These are phyloP conservation scores for Anolis sagrei DNA, from an alignment of 2,113 vertebrate genomes.

Conservation along the genomic window DNA sequence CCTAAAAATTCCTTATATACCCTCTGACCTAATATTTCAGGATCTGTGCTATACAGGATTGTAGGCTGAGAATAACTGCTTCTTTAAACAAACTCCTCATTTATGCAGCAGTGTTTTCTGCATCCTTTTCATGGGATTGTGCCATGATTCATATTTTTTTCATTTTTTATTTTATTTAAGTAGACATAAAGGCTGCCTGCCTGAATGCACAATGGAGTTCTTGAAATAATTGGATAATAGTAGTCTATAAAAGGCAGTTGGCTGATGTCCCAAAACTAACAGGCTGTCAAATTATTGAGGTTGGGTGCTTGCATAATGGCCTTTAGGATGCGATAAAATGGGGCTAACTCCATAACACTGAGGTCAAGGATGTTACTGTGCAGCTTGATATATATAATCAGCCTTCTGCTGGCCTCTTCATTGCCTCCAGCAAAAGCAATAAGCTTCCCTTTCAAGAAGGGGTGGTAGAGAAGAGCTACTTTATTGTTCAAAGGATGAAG, in stretches of 20 bases:
- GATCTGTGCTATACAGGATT: background rate
- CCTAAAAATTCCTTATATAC: background rate
- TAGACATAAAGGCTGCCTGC: background rate
- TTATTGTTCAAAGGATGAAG: background rate
- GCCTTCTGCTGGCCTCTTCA: background rate
- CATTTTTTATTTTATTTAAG: too few species aligned
- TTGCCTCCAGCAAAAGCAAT: background rate
- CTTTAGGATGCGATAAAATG: slow-evolving; percentile 1
- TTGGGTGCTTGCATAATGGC: background rate
- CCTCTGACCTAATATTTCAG: background rate
- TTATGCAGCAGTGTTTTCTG: background rate
- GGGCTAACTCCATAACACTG: background rate
- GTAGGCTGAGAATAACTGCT: background rate
- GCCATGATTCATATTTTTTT: background rate
- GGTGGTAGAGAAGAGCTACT: background rate
- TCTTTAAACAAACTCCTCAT: too few species aligned
- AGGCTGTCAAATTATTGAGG: background rate
- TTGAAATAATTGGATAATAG: background rate
- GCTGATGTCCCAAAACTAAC: background rate
- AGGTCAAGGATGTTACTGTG: background rate
- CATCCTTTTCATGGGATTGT: background rate
- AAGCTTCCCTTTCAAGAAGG: background rate
- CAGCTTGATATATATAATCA: background rate
- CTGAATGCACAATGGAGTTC: background rate
- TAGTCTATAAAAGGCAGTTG: background rate